A percentile compares a stretch with the other conserved stretches of the same genome.
These are phyloP conservation scores for Eriocheir sinensis DNA, from an alignment of 1,140 invertebrate genomes.

Conservation along the genomic window DNA sequence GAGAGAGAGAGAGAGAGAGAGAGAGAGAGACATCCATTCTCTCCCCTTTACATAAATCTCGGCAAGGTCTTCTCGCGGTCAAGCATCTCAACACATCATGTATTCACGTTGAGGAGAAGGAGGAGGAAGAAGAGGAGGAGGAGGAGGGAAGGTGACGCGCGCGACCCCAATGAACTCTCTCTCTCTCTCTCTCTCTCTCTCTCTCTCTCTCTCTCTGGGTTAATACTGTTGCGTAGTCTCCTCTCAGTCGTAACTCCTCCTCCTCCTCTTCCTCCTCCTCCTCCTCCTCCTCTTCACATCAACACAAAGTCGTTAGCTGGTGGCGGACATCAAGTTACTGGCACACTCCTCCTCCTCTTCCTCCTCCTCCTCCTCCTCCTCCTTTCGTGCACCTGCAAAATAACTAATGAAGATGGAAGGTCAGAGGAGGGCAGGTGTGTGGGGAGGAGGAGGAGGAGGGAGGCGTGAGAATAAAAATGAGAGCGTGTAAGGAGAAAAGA, in stretches of 20 bases:
- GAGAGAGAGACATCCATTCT: no score
- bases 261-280: not conserved
- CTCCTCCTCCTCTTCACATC: not conserved
- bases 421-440: not conserved
- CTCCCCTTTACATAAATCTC: no score
- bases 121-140: no score
- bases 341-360: no score
- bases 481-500: no score
- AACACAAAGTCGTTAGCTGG: no score
- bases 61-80: no score
- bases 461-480: no score
- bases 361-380: not conserved
- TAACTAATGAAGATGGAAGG: not conserved
- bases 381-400: not conserved
- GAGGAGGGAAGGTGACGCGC: not conserved
- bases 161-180: constrained; percentile 16
- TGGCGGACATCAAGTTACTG: no score
- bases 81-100: no score
- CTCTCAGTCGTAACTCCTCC: not conserved
- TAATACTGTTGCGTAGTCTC: no score
- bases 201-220: not conserved
- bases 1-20: not conserved
- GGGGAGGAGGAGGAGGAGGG: not conserved
- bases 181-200: not conserved
- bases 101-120: no score